Base-by-base conservation (phyloP, 2,888 invertebrate species). In the Tenthredo livida region DNA sequence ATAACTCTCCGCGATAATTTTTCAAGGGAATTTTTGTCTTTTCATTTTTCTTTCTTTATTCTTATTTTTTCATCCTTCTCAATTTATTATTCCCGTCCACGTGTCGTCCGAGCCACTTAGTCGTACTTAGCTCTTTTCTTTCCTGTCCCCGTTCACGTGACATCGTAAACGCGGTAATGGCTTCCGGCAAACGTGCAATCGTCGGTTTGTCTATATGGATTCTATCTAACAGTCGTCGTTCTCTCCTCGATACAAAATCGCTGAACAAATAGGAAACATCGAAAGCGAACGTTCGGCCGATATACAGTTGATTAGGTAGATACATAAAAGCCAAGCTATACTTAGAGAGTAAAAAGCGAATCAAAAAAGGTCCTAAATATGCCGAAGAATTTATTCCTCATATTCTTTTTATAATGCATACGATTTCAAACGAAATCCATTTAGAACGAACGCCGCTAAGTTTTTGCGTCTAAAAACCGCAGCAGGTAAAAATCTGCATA, bases 171-270 rank as follows among this genome's bases (percentile, higher is more conserved):
- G 15, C 50, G 77, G 54, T 54, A 50, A 77, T 54, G 54, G 54
- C 10, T 77, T 77, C 33, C 77, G 77, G 50, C n/a, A 12, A 29
- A 77, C n/a, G 50, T 54, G 54, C 77, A 54, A 50, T 29, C 54
- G 77, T 29, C 77, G 54, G 54, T 77, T 77, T 77, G 77, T 77
- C 77, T 29, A 29, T 29, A 29, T 77, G 21, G 77, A 77, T 77
- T 77, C 77, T 77, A 77, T 77, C 54, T 4, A 50, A 17, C 54
- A 10, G 29, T 54, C 33, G 72, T 73, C 33, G 54, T 77, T 54
- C 33, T 33, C 50, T 50, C 29, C 17, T 33, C 50, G 17, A 25
- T 54, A 77, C 2, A 33, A 77, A 50, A 50, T 77, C 21, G 43
- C 17, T 33, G 33, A 17, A 17, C 54, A 21, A 73, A 40, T 73